These are phyloP conservation scores for Drosophila robusta DNA, from an alignment of 2,888 invertebrate genomes.

Conservation along the genomic window DNA sequence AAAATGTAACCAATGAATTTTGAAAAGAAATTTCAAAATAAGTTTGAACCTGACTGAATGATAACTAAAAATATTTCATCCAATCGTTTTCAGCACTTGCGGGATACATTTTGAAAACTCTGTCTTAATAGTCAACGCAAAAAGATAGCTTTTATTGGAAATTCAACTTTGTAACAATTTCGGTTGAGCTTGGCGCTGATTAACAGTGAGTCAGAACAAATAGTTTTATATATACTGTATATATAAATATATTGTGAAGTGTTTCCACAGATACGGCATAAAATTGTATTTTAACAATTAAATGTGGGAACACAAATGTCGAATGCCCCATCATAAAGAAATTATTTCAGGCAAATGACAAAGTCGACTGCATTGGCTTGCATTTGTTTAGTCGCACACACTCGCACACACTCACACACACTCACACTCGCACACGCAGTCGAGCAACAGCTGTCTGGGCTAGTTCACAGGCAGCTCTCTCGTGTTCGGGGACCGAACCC, in stretches of 20 bases:
- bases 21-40: no score
- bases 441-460: conserved; percentile 44
- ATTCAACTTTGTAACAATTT: background rate
- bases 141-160: background rate
- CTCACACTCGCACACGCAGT: conserved; percentile 4
- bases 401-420: conserved; percentile 17
- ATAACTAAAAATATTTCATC: no score
- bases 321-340: conserved; percentile 6
- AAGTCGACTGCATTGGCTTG: conserved; percentile 47
- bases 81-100: no score
- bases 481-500: conserved; percentile 4
- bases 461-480: conserved; percentile 13
- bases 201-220: background rate
- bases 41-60: no score
- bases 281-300: background rate
- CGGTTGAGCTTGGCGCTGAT: no score
- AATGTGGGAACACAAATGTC: background rate
- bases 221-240: background rate
- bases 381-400: conserved; percentile 57
- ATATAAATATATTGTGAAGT: background rate
- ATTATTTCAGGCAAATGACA: conserved; percentile 18
- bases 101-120: no score
- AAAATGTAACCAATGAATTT: no score
- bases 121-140: no score
- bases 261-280: conserved; percentile 1